Evolutionary conservation across 2,888 invertebrate genomes (phyloP), one percentile per base, ranked within the genome.

Genomic region (Ormyrus pomaceus): DNA sequence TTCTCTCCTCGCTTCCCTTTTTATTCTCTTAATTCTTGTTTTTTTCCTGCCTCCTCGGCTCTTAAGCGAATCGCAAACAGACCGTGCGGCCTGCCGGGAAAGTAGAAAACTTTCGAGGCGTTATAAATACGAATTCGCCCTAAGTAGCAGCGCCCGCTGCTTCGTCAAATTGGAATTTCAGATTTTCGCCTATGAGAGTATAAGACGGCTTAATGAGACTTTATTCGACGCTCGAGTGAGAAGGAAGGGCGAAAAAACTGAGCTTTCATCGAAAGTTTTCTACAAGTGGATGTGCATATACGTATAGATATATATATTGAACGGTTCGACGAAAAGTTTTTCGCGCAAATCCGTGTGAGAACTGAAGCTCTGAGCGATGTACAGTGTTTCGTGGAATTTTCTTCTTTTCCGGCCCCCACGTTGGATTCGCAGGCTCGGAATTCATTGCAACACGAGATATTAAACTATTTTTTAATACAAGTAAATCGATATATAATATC

Each of bases 91-190:
- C 45, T 13, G 61, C 8, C 62, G 69, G 64, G 61, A 71, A 65
- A 77, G 68, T 69, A 56, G 51, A 73, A 79, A 74, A 79, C 73
- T 79, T 74, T 69, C 58, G 46, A 46, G 62, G 56, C 69, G 73
- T 62, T 66, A 78, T 78, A 69, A 74, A 69, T 50, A 62, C 73
- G 73, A 78, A 78, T 78, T 72, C 34, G 56, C 73, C 51, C 68
- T 46, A 51, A 70, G 68, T 62, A 58, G 59, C 53, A 13, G 56
- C 9, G n/a, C 10, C 55, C 1, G n/a, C 71, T 6, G 55, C 45
- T 73, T 55, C 48, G 65, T 72, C 48, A 56, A 62, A 68, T 78
- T 73, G 73, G 68, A 68, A 78, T 68, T 78, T 73, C 71, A 76
- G 69, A 76, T 75, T 75, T 66, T 70, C 50, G 4, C 10, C 50